phyloP scores from a whole-genome alignment of 2,888 invertebrate species.

The Melangyna quadrimaculata region DNA sequence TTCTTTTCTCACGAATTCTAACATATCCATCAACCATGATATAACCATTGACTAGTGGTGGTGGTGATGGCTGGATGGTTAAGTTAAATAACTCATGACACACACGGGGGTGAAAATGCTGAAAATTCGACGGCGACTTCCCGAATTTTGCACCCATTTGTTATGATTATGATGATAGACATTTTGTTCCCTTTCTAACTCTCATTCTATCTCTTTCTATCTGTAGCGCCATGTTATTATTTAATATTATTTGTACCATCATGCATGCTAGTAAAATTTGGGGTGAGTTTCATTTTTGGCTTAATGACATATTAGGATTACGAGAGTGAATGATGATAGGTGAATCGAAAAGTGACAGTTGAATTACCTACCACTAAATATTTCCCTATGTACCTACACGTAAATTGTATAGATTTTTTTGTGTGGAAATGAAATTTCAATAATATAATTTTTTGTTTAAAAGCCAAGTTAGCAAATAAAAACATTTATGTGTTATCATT shows the following conservation, averaged over 20 bases:
- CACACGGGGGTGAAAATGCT: constrained; percentile 12
- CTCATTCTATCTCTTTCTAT: too few species aligned
- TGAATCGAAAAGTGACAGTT: constrained; percentile 37
- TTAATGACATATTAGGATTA: constrained; percentile 66
- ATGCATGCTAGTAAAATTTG: constrained; percentile 8
- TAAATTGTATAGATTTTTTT: background rate
- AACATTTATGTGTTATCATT: constrained; percentile 13
- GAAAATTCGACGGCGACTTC: constrained; percentile 5
- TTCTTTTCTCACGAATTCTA: constrained; percentile 37
- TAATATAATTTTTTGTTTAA: constrained; percentile 56
- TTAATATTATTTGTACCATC: constrained; percentile 58
- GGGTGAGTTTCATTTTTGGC: constrained; percentile 57
- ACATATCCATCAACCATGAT: constrained; percentile 20
- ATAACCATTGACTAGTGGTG: constrained; percentile 22
- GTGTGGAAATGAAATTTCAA: constrained; percentile 53
- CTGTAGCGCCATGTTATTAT: constrained; percentile 56
- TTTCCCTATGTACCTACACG: background rate
- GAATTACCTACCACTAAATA: background rate
- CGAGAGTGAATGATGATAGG: constrained; percentile 45
- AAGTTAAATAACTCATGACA: constrained; percentile 27
- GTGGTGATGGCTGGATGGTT: background rate
- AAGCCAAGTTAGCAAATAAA: constrained; percentile 13
- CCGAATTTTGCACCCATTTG: constrained; percentile 4
- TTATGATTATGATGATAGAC: background rate
- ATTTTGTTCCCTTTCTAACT: background rate